phyloP scores from a whole-genome alignment of 2,888 invertebrate species.

The Philonicus albiceps region DNA sequence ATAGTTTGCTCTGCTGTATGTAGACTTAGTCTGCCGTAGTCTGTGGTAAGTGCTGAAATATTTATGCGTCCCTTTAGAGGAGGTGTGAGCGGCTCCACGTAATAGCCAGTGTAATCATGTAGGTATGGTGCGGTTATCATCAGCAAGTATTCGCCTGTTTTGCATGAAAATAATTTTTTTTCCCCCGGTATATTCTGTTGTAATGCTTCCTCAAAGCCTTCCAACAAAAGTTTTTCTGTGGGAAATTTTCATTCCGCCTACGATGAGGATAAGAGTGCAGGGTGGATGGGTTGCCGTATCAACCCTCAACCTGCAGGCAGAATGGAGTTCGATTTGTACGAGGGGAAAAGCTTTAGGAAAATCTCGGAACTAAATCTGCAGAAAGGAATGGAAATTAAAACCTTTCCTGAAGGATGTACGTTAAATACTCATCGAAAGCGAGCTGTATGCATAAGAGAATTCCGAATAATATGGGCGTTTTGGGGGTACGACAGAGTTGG shows the following conservation, averaged over 20 bases:
- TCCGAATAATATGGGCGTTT: not conserved
- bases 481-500: not conserved
- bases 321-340: slow-evolving; percentile 22
- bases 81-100: not conserved
- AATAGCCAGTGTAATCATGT: not conserved
- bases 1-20: too few species aligned
- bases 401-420: slow-evolving; percentile 29
- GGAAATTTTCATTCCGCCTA: not conserved
- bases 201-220: slow-evolving; percentile 6
- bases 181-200: not conserved
- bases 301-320: not conserved
- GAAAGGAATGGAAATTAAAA: slow-evolving; percentile 40
- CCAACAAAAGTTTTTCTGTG: slow-evolving; percentile 21
- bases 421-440: slow-evolving; percentile 42
- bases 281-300: not conserved
- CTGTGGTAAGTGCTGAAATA: not conserved
- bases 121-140: slow-evolving; percentile 6
- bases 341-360: slow-evolving; percentile 14
- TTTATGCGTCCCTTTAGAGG: not conserved
- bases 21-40: not conserved
- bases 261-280: not conserved
- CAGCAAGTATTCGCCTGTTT: slow-evolving; percentile 31
- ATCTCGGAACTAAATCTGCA: slow-evolving; percentile 30
- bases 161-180: slow-evolving; percentile 18
- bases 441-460: slow-evolving; percentile 18